These are phyloP conservation scores for Oryctes rhinoceros DNA, from an alignment of 1,140 invertebrate species.

Conservation along the genomic window DNA sequence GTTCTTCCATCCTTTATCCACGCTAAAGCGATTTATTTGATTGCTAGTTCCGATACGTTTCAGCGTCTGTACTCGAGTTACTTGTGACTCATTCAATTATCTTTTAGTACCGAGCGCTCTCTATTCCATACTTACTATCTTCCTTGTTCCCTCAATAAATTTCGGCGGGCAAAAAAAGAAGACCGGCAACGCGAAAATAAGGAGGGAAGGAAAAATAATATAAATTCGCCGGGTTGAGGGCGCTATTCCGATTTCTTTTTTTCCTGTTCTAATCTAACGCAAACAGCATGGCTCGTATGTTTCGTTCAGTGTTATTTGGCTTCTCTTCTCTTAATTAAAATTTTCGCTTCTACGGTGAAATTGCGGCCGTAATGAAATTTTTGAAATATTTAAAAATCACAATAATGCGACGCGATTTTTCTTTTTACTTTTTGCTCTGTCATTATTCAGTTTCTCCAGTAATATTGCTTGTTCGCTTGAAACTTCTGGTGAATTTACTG, in stretches of 20 bases:
- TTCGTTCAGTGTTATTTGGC: too few species aligned
- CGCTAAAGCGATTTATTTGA: constrained; percentile 36
- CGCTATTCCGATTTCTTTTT: too few species aligned
- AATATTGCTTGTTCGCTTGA: too few species aligned
- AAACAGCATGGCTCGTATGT: too few species aligned
- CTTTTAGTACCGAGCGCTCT: constrained; percentile 13
- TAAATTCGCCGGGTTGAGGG: neutral
- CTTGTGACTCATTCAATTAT: constrained; percentile 36
- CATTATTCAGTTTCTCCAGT: too few species aligned
- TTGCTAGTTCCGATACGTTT: constrained; percentile 34
- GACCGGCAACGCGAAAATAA: neutral
- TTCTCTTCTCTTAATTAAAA: too few species aligned
- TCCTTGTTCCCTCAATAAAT: neutral
- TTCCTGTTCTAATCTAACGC: too few species aligned
- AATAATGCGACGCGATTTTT: neutral
- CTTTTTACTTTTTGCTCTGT: too few species aligned
- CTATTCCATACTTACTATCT: constrained; percentile 12
- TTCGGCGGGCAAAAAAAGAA: neutral
- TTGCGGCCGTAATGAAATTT: too few species aligned
- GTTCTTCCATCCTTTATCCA: constrained; percentile 29
- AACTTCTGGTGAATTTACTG: too few species aligned
- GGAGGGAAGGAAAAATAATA: constrained; percentile 15
- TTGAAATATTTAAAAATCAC: too few species aligned
- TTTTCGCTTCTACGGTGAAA: too few species aligned
- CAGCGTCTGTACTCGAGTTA: constrained; percentile 28